Conservation (phyloP, 1,140 invertebrate genomes). For the Neodiprion virginianus region DNA sequence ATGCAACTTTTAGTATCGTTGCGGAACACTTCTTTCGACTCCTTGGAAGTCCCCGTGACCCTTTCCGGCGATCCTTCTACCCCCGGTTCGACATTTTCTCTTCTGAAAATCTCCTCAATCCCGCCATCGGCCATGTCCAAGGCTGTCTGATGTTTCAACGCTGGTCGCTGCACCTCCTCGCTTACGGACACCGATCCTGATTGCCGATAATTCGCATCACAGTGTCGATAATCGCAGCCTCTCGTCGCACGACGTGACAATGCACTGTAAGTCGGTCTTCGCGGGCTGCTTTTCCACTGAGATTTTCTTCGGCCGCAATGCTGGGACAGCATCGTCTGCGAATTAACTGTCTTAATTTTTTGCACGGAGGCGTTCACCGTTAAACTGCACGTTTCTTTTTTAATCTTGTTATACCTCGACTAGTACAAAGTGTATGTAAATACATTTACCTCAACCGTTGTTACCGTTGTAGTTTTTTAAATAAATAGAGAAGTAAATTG, state of each 20-base stretch:
- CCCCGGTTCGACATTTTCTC: not conserved
- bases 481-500: too few relatives aligned
- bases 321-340: constrained; percentile 57
- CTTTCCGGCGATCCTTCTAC: not conserved
- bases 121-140: not conserved
- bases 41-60: not conserved
- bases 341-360: not conserved
- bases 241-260: constrained; percentile 42
- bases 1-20: constrained; percentile 23
- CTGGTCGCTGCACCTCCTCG: constrained; percentile 47
- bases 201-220: constrained; percentile 28
- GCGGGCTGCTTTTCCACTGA: constrained; percentile 30
- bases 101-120: not conserved
- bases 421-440: not conserved
- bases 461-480: too few relatives aligned
- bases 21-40: not conserved
- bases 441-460: too few relatives aligned
- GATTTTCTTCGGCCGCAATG: constrained; percentile 48
- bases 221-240: constrained; percentile 27
- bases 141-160: not conserved
- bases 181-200: constrained; percentile 46
- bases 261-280: constrained; percentile 48
- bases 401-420: not conserved
- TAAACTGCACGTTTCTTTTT: not conserved
- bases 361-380: not conserved